Conservation (phyloP, 2,888 invertebrate genomes). For the Punctoribates punctum region DNA sequence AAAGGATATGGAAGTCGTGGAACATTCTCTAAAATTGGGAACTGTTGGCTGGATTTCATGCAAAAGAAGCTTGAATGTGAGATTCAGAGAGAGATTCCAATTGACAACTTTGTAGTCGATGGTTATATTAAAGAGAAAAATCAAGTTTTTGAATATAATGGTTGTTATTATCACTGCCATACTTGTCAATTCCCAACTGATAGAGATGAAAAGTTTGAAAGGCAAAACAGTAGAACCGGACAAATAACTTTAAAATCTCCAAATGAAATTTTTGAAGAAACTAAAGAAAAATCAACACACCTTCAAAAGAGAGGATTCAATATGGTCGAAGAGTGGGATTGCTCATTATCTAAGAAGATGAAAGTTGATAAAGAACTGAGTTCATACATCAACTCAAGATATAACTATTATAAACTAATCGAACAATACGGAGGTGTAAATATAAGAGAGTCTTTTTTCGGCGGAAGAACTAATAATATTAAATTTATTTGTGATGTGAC, state of each 20-base stretch:
- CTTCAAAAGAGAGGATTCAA: slow-evolving; percentile 37
- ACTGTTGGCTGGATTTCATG: slow-evolving; percentile 29
- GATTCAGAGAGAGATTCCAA: slow-evolving; percentile 42
- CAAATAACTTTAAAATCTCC: too few relatives aligned
- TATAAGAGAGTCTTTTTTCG: slow-evolving; percentile 49
- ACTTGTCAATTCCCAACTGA: slow-evolving; percentile 41
- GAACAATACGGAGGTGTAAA: slow-evolving; percentile 42
- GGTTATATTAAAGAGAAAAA: slow-evolving; percentile 37
- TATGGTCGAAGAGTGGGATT: slow-evolving; percentile 48
- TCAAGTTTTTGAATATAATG: slow-evolving; percentile 46
- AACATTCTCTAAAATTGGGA: neutral
- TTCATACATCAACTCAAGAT: neutral
- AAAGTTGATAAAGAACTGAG: neutral
- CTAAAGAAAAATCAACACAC: neutral
- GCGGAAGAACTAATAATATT: slow-evolving; percentile 49
- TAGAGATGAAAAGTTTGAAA: neutral
- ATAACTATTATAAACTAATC: neutral
- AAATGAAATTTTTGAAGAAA: neutral
- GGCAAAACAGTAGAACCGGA: too few relatives aligned
- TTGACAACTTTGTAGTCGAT: slow-evolving; percentile 45
- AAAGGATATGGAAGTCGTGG: slow-evolving; percentile 38
- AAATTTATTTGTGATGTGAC: slow-evolving; percentile 47
- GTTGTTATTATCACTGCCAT: slow-evolving; percentile 48
- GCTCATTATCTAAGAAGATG: slow-evolving; percentile 45
- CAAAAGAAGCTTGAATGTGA: neutral